Base-by-base conservation (phyloP, 2,113 vertebrate genomes). In the Psittacula cyanocephala region DNA sequence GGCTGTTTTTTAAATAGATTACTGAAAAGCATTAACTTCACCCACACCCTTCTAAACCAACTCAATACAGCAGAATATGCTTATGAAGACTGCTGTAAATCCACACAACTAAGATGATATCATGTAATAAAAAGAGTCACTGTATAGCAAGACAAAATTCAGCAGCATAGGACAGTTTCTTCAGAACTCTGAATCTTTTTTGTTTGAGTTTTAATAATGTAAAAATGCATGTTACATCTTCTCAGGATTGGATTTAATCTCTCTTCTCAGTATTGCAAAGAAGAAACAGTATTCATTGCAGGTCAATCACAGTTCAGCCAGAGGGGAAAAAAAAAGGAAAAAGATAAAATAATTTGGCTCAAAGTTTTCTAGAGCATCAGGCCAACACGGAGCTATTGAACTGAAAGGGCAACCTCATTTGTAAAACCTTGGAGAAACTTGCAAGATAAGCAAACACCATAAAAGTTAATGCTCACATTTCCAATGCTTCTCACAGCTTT, bases 241-340 rank as follows among this genome's bases (percentile, higher is more conserved):
- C 57, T 87, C 28, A 81, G 62, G 28, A 70, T 2, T 59, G 25
- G 19, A 70, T 70, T 83, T 75, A 84, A 78, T 62, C 49, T 81
- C 50, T 74, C 63, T 85, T 82, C 25, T 37, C 55, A 65, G 13
- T 2, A 60, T 6, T 24, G 12, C 52, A 72, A 82, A 95, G 20
- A 27, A 89, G 57, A 85, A 89, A 44, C 20, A 47, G 17, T 60
- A 23, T 50, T 68, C 59, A 24, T 79, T 52, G 24, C 0, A 0
- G 69, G 78, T 89, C 74, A 82, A 13, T 60, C 24, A 70, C 70
- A 68, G 75, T 88, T 94, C 81, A 89, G 70, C 7, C 65, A 60
- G 68, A 50, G 46, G 17, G 10, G 3, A 0, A 0, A 4, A 4
- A 1, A 41, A 27, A 9, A 12, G 19, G 33, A 20, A 17, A 29